These are phyloP conservation scores for Musca domestica DNA, from an alignment of 1,140 invertebrate genomes.

Conservation along the genomic window DNA sequence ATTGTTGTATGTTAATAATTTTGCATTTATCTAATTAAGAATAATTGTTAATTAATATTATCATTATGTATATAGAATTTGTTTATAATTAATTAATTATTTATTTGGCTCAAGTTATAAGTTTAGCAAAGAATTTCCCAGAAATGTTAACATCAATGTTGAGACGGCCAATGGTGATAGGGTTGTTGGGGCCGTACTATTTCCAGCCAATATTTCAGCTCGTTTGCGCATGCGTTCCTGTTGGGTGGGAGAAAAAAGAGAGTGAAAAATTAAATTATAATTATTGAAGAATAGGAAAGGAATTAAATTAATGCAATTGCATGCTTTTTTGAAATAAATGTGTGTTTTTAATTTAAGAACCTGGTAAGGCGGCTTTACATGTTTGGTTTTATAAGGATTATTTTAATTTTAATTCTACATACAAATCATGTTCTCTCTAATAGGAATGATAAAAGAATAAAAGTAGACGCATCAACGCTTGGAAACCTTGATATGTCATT, in stretches of 20 bases:
- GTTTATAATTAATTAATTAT: background rate
- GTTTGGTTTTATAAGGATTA: too few species aligned
- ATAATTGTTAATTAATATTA: background rate
- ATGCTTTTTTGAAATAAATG: too few species aligned
- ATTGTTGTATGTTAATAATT: background rate
- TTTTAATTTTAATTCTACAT: too few species aligned
- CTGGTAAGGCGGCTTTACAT: too few species aligned
- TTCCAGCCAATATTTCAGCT: slow-evolving; percentile 59
- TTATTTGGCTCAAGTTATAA: slow-evolving; percentile 47
- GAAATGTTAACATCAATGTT: slow-evolving; percentile 46
- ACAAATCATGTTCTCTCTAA: too few species aligned
- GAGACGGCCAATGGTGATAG: slow-evolving; percentile 44
- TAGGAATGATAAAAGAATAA: too few species aligned
- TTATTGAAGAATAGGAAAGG: background rate
- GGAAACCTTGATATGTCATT: too few species aligned
- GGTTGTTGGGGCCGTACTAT: slow-evolving; percentile 55
- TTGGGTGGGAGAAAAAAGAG: background rate
- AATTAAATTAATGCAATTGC: background rate
- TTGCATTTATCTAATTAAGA: slow-evolving; percentile 13
- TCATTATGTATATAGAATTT: too few species aligned
- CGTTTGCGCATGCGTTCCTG: slow-evolving; percentile 58
- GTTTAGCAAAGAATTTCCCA: slow-evolving; percentile 45
- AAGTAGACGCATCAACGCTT: too few species aligned
- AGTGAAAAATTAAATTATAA: background rate
- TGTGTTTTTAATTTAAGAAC: too few species aligned